Evolutionary conservation across 2,888 invertebrate species (phyloP), one percentile per base, ranked within the genome.

Genomic region (Strigamia crassipes): DNA sequence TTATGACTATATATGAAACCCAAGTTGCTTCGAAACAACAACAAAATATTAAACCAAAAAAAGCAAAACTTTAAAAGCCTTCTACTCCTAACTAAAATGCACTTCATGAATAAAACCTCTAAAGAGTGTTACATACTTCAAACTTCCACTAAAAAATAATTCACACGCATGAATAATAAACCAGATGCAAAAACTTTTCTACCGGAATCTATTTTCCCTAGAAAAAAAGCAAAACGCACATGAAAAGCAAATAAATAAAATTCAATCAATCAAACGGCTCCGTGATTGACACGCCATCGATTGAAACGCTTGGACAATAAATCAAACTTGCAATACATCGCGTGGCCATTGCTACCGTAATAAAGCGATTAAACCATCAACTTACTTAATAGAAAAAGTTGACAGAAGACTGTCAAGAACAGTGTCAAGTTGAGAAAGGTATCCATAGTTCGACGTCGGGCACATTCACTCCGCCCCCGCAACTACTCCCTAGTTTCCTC

Each of bases 391-490:
- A 31, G 31, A 73, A 73, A 73, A 73, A 31, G 13, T 31, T 73
- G 73, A 73, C 73, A 73, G 73, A 73, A 31, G 73, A 73, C 73
- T 73, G 73, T 73, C 73, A 73, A 73, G 73, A 73, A 27, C 73
- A 31, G 73, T 31, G 73, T 73, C 12, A 73, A 73, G 73, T 73
- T 73, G 73, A 73, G 15, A 73, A 73, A 73, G 73, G 73, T 73
- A 73, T 73, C 73, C 73, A 73, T 73, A 73, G 73, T 73, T 73
- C 73, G 27, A 27, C 73, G 31, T 31, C 73, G 31, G 73, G 73
- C 73, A 73, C 73, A 73, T 73, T 73, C 73, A 73, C 73, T 73
- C 73, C 73, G 73, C 73, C 73, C 73, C 73, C 73, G 73, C 73
- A 73, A 73, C 73, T 73, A 73, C 73, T 73, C 73, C 27, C 73